These are phyloP conservation scores for Meles meles DNA, from an alignment of 2,113 vertebrate genomes.

Conservation along the genomic window DNA sequence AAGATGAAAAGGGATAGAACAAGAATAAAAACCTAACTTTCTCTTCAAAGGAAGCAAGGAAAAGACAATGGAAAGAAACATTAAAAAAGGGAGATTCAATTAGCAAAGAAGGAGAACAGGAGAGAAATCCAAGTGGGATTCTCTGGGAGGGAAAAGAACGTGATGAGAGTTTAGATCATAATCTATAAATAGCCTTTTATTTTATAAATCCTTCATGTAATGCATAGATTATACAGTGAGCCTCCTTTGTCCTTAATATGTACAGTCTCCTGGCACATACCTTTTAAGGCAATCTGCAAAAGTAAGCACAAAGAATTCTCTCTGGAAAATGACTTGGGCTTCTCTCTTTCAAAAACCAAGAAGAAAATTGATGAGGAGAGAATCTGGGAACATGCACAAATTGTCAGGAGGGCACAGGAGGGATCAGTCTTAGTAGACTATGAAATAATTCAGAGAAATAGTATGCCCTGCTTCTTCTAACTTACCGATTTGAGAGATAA, in stretches of 20 bases:
- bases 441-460: conserved; percentile 43
- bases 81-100: conserved; percentile 55
- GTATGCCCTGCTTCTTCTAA: background rate
- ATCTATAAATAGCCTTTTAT: conserved; percentile 62
- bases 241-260: background rate
- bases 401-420: conserved; percentile 40
- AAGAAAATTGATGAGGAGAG: conserved; percentile 59
- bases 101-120: conserved; percentile 26
- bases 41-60: conserved; percentile 41
- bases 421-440: background rate
- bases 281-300: conserved; percentile 23
- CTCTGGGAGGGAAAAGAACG: conserved; percentile 6
- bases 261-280: background rate
- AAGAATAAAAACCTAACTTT: conserved; percentile 41
- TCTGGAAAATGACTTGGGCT: conserved; percentile 46
- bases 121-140: conserved; percentile 32
- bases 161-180: conserved; percentile 35
- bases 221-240: background rate
- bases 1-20: conserved; percentile 22
- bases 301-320: conserved; percentile 50
- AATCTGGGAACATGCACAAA: conserved; percentile 27
- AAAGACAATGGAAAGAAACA: conserved; percentile 24
- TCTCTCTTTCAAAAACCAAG: conserved; percentile 51
- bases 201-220: conserved; percentile 54
- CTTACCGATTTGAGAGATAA: background rate